These are phyloP conservation scores for Hypocryptadius cinnamomeus DNA, from an alignment of 2,113 vertebrate genomes.

Conservation along the genomic window DNA sequence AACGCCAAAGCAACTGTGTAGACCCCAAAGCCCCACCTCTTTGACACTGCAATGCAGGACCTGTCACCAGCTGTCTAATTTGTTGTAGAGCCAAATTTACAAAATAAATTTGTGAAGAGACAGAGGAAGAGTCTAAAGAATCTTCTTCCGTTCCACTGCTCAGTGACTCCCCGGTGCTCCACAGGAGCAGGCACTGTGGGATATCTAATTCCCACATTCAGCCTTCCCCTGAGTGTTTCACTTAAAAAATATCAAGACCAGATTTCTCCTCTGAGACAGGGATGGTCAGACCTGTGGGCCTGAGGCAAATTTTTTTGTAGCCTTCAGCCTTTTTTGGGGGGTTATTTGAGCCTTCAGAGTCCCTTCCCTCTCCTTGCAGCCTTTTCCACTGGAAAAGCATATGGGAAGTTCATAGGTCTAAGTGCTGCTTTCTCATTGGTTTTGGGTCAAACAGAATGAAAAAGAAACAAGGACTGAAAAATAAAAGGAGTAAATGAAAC, in stretches of 20 bases:
- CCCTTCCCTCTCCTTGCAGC: not conserved
- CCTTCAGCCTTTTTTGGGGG: not conserved
- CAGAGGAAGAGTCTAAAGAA: not conserved
- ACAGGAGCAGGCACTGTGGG: not conserved
- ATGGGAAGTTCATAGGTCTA: slow-evolving; percentile 33
- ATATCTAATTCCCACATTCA: not conserved
- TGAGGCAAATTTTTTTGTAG: not conserved
- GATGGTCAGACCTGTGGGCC: not conserved
- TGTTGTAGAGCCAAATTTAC: not conserved
- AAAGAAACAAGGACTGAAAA: slow-evolving; percentile 24
- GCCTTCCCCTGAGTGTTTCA: not conserved
- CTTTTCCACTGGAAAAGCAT: not conserved
- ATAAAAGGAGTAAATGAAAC: slow-evolving; percentile 42
- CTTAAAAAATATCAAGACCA: not conserved
- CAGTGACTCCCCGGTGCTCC: not conserved
- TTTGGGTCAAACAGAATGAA: slow-evolving; percentile 34
- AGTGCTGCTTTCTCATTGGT: slow-evolving; percentile 6
- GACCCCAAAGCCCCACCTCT: not conserved
- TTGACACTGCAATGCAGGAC: not conserved
- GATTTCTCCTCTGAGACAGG: not conserved
- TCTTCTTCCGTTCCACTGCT: not conserved
- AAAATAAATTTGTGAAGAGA: not conserved
- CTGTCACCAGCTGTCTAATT: not conserved
- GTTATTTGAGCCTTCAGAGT: not conserved
- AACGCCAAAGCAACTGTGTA: not conserved